Evolutionary conservation across 2,888 invertebrate species (phyloP).

Genomic region (Parasteatoda lunata): DNA sequence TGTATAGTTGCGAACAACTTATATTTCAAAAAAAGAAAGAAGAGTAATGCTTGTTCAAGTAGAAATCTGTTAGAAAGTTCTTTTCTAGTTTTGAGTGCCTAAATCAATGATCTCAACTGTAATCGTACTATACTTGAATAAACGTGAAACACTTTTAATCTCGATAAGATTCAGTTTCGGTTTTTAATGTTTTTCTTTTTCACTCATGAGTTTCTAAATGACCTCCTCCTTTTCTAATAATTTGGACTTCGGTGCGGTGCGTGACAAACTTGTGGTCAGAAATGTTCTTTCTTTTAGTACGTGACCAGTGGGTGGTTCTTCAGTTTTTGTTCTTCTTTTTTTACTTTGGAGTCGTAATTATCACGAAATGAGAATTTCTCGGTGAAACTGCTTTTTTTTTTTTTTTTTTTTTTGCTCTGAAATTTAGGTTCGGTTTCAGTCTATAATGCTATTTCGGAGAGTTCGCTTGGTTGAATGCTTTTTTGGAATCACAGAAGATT

Average conservation of each 20-base stretch:
- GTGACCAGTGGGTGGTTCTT: constrained; percentile 39
- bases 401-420: no score
- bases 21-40: no score
- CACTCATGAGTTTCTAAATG: constrained; percentile 37
- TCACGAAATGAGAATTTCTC: constrained; percentile 52
- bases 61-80: no score
- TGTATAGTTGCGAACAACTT: no score
- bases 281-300: constrained; percentile 47
- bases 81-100: no score
- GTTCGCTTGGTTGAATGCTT: no score
- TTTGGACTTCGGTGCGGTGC: constrained; percentile 52
- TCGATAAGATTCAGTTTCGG: background rate
- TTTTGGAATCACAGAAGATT: no score
- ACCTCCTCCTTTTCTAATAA: constrained; percentile 39
- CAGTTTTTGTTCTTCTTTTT: background rate
- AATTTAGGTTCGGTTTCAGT: no score
- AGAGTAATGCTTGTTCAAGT: no score
- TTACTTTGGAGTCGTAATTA: constrained; percentile 43
- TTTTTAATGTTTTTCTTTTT: constrained; percentile 2
- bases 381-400: constrained; percentile 14
- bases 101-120: no score
- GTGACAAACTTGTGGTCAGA: constrained; percentile 60
- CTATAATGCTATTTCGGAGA: no score
- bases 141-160: background rate
- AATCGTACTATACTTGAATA: no score